Percentiles rank a stretch among this genome's conserved stretches.
These are phyloP conservation scores for Uromys caudimaculatus DNA, from an alignment of 2,797 vertebrate species.

Conservation along the genomic window DNA sequence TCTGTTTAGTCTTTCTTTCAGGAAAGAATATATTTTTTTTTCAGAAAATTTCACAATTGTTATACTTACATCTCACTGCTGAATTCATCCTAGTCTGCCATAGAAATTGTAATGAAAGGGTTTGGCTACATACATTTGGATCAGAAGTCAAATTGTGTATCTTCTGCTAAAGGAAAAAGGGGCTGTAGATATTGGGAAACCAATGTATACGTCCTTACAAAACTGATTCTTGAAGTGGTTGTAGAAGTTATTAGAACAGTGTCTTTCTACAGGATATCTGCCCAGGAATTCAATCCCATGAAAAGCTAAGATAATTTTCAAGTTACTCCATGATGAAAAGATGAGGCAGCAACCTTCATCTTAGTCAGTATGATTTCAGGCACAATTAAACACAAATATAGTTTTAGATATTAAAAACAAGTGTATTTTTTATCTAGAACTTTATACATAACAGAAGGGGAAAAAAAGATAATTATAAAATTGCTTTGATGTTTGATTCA, in stretches of 20 bases:
- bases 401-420: not conserved
- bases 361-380: not conserved
- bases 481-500: not conserved
- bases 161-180: not conserved
- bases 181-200: not conserved
- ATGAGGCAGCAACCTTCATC: not conserved
- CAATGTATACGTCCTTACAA: not conserved
- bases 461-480: not conserved
- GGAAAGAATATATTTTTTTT: not conserved
- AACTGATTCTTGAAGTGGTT: not conserved
- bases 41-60: not conserved
- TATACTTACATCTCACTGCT: not conserved
- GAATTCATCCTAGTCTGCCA: not conserved
- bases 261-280: not conserved
- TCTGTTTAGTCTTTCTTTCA: not conserved
- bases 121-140: not conserved
- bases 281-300: not conserved
- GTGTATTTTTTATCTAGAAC: not conserved
- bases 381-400: not conserved
- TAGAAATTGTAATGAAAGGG: not conserved
- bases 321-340: not conserved
- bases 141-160: not conserved
- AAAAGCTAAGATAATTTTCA: not conserved
- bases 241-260: not conserved
- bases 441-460: not conserved